These are phyloP conservation scores for Drosophila micromelanica DNA, from an alignment of 1,140 invertebrate genomes.

Conservation along the genomic window DNA sequence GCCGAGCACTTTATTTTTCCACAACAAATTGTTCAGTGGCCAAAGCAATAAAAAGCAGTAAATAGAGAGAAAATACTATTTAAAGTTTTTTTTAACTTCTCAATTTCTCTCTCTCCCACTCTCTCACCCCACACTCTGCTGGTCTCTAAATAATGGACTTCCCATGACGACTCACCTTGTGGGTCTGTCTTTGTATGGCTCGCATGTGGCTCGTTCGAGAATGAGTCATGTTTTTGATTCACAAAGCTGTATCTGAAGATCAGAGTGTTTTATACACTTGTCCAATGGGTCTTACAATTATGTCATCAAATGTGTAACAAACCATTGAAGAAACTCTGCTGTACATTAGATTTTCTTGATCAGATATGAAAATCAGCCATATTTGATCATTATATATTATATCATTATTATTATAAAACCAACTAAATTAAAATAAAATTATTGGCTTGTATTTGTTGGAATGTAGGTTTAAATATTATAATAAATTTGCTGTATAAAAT, in stretches of 20 bases:
- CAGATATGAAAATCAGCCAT: too few species aligned
- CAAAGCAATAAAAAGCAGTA: background rate
- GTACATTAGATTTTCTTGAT: too few species aligned
- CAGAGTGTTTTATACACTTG: background rate
- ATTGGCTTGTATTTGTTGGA: too few species aligned
- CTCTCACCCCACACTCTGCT: background rate
- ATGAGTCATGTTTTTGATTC: slow-evolving; percentile 32
- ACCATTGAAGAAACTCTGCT: background rate
- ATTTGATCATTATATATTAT: too few species aligned
- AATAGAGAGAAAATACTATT: background rate
- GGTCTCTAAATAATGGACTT: too few species aligned
- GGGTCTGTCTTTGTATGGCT: background rate
- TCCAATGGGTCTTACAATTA: background rate
- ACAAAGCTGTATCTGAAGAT: background rate
- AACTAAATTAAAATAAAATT: too few species aligned
- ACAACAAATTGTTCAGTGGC: background rate
- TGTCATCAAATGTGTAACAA: background rate
- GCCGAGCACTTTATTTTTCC: too few species aligned
- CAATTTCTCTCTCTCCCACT: background rate
- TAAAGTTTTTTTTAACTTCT: background rate
- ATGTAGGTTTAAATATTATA: too few species aligned
- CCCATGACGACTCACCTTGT: slow-evolving; percentile 1
- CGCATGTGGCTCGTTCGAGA: background rate
- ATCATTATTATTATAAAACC: too few species aligned
- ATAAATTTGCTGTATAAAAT: too few species aligned